phyloP scores from a whole-genome alignment of 2,113 vertebrate species.

The Tretioscincus oriximinensis region DNA sequence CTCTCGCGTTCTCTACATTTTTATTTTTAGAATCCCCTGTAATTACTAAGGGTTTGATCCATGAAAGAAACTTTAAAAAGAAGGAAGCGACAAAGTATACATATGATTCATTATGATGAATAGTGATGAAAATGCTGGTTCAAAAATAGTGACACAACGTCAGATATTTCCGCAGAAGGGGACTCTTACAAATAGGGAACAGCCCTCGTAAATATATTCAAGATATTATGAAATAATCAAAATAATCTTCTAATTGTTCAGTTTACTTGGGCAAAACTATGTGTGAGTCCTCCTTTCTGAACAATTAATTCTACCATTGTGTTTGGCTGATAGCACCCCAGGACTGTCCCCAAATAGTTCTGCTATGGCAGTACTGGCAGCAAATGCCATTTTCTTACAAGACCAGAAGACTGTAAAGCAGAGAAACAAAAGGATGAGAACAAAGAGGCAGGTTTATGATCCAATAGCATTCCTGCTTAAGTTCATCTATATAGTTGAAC shows the following conservation, averaged over 20 bases:
- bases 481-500: too few species aligned
- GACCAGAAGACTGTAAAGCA: not conserved
- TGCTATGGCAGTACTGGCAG: not conserved
- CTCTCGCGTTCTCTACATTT: not conserved
- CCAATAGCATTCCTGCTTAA: not conserved
- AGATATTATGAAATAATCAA: not conserved
- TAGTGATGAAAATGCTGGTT: not conserved
- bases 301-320: not conserved
- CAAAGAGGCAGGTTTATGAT: not conserved
- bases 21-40: slow-evolving; percentile 17
- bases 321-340: too few species aligned
- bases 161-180: not conserved
- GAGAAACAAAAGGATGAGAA: not conserved
- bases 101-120: not conserved
- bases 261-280: not conserved
- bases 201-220: not conserved
- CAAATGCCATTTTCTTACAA: not conserved
- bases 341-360: not conserved
- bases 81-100: not conserved
- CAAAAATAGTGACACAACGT: not conserved
- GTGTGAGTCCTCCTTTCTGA: not conserved
- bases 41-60: not conserved
- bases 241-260: not conserved
- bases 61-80: not conserved
- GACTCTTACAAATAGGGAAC: not conserved